A percentile compares a stretch with the other conserved stretches of the same genome.
phyloP scores from a whole-genome alignment of 2,888 invertebrate genomes.

The Dexiosoma caninum region DNA sequence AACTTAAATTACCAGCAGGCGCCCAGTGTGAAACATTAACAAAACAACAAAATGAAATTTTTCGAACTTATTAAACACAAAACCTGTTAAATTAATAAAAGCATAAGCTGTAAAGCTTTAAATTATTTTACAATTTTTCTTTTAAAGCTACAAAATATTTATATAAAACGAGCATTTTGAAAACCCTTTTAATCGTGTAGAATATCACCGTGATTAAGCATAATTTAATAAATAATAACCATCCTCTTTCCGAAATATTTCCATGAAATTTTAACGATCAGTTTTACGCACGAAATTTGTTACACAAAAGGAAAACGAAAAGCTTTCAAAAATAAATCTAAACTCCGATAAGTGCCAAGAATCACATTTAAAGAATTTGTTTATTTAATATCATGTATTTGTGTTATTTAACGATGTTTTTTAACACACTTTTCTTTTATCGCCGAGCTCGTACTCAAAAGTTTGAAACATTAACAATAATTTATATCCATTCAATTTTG shows the following conservation, averaged over 20 bases:
- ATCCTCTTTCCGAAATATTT: background rate
- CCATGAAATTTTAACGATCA: background rate
- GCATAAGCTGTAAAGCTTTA: background rate
- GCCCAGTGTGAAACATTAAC: background rate
- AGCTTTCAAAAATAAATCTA: background rate
- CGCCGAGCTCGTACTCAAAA: too few relatives aligned
- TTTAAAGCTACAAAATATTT: too few relatives aligned
- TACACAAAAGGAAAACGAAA: background rate
- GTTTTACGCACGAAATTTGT: background rate
- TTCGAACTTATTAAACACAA: background rate
- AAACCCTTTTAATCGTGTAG: background rate
- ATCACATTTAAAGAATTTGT: background rate
- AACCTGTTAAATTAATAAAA: background rate
- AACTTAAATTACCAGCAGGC: background rate
- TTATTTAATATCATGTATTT: background rate
- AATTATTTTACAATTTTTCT: too few relatives aligned
- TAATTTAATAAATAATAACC: background rate
- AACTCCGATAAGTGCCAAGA: background rate
- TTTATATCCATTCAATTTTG: too few relatives aligned
- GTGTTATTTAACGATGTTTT: background rate
- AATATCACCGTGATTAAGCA: conserved; percentile 2
- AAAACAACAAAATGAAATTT: background rate
- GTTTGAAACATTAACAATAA: too few relatives aligned
- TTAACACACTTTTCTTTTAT: background rate
- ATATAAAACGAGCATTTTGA: background rate